Conservation (phyloP, 2,797 vertebrate genomes). For the Pristis pectinata region DNA sequence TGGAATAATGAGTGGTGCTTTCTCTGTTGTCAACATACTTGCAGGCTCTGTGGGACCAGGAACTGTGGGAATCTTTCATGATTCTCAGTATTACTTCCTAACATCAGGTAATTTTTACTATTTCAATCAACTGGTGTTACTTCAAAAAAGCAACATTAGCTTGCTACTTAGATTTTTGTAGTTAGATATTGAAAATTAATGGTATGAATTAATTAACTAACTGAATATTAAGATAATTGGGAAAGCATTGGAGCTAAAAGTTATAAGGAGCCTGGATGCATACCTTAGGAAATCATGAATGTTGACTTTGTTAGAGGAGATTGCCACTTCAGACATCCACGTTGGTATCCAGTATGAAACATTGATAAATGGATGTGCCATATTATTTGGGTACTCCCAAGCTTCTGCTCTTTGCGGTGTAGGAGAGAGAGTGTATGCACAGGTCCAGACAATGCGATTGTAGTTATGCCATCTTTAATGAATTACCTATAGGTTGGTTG, state of each 20-base stretch:
- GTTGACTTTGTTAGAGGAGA: not conserved
- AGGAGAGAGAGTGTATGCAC: not conserved
- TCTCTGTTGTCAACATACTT: conserved; percentile 78
- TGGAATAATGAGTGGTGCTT: conserved; percentile 81
- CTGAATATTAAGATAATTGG: not conserved
- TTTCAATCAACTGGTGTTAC: not conserved
- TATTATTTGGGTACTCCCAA: not conserved
- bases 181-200: not conserved
- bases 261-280: not conserved
- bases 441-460: not conserved
- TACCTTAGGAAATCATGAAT: not conserved
- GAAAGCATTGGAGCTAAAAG: not conserved
- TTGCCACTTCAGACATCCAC: not conserved
- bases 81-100: conserved; percentile 78
- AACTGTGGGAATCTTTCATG: conserved; percentile 73
- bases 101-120: conserved; percentile 64
- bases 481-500: not conserved
- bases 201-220: not conserved
- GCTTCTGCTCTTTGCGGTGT: not conserved
- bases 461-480: not conserved
- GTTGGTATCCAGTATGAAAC: not conserved
- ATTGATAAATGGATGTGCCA: not conserved
- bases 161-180: not conserved
- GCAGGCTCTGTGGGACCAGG: conserved; percentile 74
- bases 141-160: not conserved